These are phyloP conservation scores for Tetragnatha montana DNA, from an alignment of 2,888 invertebrate genomes.

Conservation along the genomic window DNA sequence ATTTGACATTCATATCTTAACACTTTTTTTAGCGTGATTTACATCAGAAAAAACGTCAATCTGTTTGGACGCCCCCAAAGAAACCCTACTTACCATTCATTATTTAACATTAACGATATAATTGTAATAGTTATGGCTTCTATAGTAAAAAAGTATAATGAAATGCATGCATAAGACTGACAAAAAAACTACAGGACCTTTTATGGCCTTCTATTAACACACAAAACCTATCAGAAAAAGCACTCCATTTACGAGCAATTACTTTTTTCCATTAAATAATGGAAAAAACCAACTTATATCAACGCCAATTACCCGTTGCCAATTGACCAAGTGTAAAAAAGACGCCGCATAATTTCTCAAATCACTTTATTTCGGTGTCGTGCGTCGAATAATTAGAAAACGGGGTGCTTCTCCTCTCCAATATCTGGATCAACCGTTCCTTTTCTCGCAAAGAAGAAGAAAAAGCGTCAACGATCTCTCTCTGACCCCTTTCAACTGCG, in stretches of 20 bases:
- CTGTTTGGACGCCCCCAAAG: no score
- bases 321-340: neutral
- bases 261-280: neutral
- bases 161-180: no score
- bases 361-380: neutral
- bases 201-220: no score
- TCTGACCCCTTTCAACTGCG: conserved; percentile 30
- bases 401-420: neutral
- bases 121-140: no score
- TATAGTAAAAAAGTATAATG: no score
- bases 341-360: neutral
- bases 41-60: no score
- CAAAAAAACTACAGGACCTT: no score
- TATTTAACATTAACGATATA: no score
- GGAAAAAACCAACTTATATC: neutral
- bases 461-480: neutral
- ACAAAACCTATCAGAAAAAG: no score
- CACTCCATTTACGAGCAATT: neutral
- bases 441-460: neutral
- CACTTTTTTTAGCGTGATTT: no score
- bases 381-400: conserved; percentile 11
- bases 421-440: conserved; percentile 23
- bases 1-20: no score
- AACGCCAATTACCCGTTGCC: neutral
- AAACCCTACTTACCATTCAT: no score